These are phyloP conservation scores for Hirudinaria manillensis DNA, from an alignment of 2,888 invertebrate genomes.

Conservation along the genomic window DNA sequence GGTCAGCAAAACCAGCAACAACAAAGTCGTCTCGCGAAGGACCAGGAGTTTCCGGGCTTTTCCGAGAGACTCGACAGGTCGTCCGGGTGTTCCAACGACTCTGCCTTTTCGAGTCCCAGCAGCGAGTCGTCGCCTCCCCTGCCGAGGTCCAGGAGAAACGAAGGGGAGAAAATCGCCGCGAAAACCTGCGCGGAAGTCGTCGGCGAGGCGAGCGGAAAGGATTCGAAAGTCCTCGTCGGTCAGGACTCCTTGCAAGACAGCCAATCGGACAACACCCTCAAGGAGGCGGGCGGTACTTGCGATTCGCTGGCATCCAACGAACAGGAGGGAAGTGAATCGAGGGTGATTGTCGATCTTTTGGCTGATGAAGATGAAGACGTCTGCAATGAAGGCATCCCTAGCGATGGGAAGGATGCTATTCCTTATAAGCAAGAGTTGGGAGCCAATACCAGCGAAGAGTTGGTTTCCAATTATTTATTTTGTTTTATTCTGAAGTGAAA, in stretches of 20 bases:
- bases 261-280: conserved; percentile 1
- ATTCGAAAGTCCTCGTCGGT: conserved; percentile 1
- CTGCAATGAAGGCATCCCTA: too few relatives aligned
- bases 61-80: conserved; percentile 8
- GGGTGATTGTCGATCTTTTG: conserved; percentile 7
- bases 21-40: conserved; percentile 16
- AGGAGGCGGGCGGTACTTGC: too few relatives aligned
- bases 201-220: not conserved
- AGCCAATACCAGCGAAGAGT: too few relatives aligned
- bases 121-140: conserved; percentile 26
- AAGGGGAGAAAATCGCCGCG: conserved; percentile 1
- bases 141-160: not conserved
- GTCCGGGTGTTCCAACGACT: conserved; percentile 26
- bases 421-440: too few relatives aligned
- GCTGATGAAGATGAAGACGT: conserved; percentile 7
- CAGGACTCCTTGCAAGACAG: conserved; percentile 2
- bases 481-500: too few relatives aligned
- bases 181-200: not conserved
- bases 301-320: too few relatives aligned
- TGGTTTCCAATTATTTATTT: too few relatives aligned
- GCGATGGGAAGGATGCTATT: too few relatives aligned
- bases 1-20: conserved; percentile 26
- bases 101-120: conserved; percentile 32
- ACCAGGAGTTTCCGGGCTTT: conserved; percentile 5
- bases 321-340: not conserved